Conservation (phyloP, 2,797 vertebrate genomes). For the Mareca strepera region DNA sequence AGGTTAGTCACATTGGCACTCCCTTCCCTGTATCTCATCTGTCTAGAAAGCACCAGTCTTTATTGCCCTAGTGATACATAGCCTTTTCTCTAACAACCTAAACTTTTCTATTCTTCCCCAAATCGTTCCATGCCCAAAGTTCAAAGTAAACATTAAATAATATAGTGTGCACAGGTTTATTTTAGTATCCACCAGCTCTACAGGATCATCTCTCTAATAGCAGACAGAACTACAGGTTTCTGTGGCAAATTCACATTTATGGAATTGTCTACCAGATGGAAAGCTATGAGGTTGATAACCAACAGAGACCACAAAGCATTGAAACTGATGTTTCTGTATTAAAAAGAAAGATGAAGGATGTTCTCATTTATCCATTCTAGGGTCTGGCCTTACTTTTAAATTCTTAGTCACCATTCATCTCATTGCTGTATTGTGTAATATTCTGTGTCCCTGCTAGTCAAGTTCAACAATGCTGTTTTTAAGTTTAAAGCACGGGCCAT, state of each 20-base stretch:
- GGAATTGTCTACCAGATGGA: not conserved
- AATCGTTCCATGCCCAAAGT: not conserved
- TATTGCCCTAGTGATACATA: not conserved
- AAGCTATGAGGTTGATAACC: not conserved
- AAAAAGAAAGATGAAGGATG: not conserved
- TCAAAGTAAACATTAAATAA: not conserved
- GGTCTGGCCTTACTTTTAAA: not conserved
- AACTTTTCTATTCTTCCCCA: not conserved
- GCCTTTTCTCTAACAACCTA: not conserved
- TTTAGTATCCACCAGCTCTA: not conserved
- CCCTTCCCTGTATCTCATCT: not conserved
- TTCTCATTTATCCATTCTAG: not conserved
- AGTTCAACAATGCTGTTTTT: not conserved
- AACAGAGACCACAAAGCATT: not conserved
- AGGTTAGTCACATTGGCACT: accelerated
- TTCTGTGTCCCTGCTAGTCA: not conserved
- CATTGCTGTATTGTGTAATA: not conserved
- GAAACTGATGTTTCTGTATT: not conserved
- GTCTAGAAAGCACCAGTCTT: not conserved
- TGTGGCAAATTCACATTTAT: not conserved
- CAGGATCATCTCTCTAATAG: not conserved
- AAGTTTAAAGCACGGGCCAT: not conserved
- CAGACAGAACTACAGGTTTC: not conserved
- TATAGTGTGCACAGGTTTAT: not conserved
- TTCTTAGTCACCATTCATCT: not conserved